Conservation (phyloP, 2,113 vertebrate genomes). For the Coreoperca whiteheadi region DNA sequence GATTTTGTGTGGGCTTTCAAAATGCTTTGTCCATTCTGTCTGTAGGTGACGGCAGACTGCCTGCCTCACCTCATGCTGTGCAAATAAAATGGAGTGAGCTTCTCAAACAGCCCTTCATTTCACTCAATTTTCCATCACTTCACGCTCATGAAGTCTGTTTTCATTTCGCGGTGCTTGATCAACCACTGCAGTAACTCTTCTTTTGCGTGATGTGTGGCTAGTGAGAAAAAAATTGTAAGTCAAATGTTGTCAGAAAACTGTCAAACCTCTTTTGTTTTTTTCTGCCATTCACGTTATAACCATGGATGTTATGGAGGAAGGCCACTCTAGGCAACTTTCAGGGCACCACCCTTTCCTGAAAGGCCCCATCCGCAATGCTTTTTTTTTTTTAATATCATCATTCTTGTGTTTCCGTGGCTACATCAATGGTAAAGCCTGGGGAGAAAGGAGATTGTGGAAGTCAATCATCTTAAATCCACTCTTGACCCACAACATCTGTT, state of each 20-base stretch:
- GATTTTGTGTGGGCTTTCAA: constrained; percentile 63
- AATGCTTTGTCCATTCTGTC: constrained; percentile 45
- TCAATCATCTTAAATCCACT: constrained; percentile 18
- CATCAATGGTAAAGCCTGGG: constrained; percentile 1
- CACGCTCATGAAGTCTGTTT: constrained; percentile 22
- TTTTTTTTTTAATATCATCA: background rate
- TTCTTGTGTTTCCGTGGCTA: background rate
- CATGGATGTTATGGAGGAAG: background rate
- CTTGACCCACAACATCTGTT: background rate
- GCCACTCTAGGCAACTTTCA: background rate
- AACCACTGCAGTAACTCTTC: background rate
- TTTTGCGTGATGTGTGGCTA: constrained; percentile 6
- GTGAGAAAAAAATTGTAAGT: background rate
- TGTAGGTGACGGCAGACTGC: constrained; percentile 42
- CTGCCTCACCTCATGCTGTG: constrained; percentile 58
- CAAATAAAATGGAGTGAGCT: constrained; percentile 56
- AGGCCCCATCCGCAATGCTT: background rate
- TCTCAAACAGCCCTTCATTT: constrained; percentile 53
- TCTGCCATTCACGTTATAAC: background rate
- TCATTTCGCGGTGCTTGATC: background rate
- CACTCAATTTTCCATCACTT: constrained; percentile 21
- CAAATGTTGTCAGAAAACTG: background rate
- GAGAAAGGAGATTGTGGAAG: constrained; percentile 4
- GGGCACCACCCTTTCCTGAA: background rate
- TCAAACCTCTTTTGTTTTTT: background rate